Conservation (phyloP, 2,888 invertebrate genomes). For the Ichneumon xanthorius region DNA sequence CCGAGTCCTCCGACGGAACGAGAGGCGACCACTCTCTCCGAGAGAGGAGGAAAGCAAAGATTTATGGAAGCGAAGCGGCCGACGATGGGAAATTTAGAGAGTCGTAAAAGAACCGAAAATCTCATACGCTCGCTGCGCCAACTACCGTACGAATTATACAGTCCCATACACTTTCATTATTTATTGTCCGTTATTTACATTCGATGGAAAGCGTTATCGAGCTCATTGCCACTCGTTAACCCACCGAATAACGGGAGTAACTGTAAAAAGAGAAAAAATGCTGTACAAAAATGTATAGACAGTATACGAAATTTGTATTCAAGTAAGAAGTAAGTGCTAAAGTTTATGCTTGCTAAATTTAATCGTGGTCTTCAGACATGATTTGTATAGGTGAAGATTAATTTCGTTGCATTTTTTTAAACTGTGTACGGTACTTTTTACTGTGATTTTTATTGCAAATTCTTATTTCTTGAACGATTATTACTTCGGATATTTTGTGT, state of each 20-base stretch:
- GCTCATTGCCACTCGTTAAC: neutral
- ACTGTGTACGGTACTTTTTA: neutral
- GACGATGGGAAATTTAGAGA: slow-evolving; percentile 53
- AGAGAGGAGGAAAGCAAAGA: slow-evolving; percentile 42
- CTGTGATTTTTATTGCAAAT: neutral
- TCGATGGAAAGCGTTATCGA: neutral
- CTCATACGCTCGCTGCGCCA: slow-evolving; percentile 15
- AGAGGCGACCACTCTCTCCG: neutral
- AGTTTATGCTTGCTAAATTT: neutral
- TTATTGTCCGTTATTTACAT: slow-evolving; percentile 18
- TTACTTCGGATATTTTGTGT: neutral
- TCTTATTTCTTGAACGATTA: neutral
- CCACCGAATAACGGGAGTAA: neutral
- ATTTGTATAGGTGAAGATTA: neutral
- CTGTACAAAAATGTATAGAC: neutral
- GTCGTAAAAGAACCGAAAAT: slow-evolving; percentile 63
- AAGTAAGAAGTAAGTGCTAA: too few species aligned
- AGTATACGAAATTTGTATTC: too few species aligned
- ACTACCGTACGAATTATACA: slow-evolving; percentile 4
- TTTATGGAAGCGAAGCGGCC: slow-evolving; percentile 50
- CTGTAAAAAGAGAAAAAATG: neutral
- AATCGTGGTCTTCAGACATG: neutral
- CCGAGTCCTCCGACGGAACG: slow-evolving; percentile 4
- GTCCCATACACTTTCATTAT: slow-evolving; percentile 21
- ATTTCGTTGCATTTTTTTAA: neutral